These are phyloP conservation scores for Leucophenga varia DNA, from an alignment of 1,140 invertebrate species.

Conservation along the genomic window DNA sequence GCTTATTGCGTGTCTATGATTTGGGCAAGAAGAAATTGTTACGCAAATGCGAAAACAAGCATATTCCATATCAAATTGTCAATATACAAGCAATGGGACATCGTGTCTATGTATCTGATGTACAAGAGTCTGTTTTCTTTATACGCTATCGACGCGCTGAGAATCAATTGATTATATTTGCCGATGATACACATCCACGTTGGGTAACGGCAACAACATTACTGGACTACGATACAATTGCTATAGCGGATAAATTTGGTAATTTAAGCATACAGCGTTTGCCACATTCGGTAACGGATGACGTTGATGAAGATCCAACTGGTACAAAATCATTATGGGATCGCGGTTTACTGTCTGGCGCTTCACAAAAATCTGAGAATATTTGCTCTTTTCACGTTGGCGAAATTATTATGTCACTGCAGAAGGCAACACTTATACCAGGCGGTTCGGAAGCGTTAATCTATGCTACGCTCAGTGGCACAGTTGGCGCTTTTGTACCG, in stretches of 20 bases:
- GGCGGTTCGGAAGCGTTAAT: slow-evolving; percentile 95
- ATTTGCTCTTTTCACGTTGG: slow-evolving; percentile 94
- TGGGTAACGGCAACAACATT: slow-evolving; percentile 92
- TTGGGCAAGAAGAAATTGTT: slow-evolving; percentile 96
- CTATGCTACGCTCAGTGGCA: slow-evolving; percentile 94
- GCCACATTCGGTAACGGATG: slow-evolving; percentile 88
- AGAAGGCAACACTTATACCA: slow-evolving; percentile 95
- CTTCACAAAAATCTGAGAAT: slow-evolving; percentile 96
- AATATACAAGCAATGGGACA: slow-evolving; percentile 92
- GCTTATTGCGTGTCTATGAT: slow-evolving; percentile 91
- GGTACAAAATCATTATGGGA: slow-evolving; percentile 99
- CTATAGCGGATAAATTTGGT: slow-evolving; percentile 98
- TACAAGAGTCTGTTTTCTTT: slow-evolving; percentile 97
- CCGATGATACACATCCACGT: slow-evolving; percentile 95
- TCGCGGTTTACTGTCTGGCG: slow-evolving; percentile 91
- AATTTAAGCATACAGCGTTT: slow-evolving; percentile 90
- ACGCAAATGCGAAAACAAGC: slow-evolving; percentile 98
- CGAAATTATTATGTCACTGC: slow-evolving; percentile 85
- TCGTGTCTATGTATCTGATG: slow-evolving; percentile 91
- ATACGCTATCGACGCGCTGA: slow-evolving; percentile 93
- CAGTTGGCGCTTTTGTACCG: slow-evolving; percentile 94
- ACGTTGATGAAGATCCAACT: slow-evolving; percentile 98
- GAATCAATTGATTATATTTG: slow-evolving; percentile 97
- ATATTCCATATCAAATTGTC: slow-evolving; percentile 93
- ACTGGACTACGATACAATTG: slow-evolving; percentile 97